Evolutionary conservation across 2,888 invertebrate genomes (phyloP), one percentile per base, ranked within the genome.

Genomic region (Ochlodes sylvanus): DNA sequence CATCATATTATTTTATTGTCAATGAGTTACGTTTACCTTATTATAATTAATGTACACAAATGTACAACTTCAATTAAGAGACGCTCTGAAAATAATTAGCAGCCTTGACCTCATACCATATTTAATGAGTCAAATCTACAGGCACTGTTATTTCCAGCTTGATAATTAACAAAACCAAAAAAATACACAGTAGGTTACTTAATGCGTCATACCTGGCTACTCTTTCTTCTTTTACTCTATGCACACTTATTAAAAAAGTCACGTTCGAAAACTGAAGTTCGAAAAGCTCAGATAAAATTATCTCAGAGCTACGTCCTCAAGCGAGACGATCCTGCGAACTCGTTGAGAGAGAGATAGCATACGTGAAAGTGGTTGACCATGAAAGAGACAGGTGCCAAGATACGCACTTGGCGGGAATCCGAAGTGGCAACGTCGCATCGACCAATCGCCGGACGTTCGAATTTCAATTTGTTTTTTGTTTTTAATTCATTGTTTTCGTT

Each of bases 281-380:
- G 50, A 12, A 79, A 83, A 91, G 90, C 89, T 89, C 85, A 87
- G 89, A 88, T 88, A 84, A 88, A 89, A 89, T 90, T 88, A 91
- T 92, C 92, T 92, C 89, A 82, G 89, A 82, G 90, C 89, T 92
- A 84, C 87, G 92, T 91, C 92, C 90, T 90, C 76, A 90, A 92
- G 89, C 90, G 89, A 87, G 84, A 91, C 92, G 86, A 90, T 92
- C 89, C 87, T 91, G 90, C 88, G 86, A 88, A 90, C 87, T 81
- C 83, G 78, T 77, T 70, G 75, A 75, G 84, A 89, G 72, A 75
- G 84, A 76, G 88, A 88, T 14, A 71, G 76, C 17, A 0, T 75
- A 79, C 44, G 62, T 55, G 63, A 71, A 72, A 71, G 69, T 60
- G 14, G 1, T 0, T 4, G 10, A 2, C 84, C 68, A 75, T 52